Conservation (phyloP, 2,797 vertebrate genomes). For the Pogonophryne albipinna region DNA sequence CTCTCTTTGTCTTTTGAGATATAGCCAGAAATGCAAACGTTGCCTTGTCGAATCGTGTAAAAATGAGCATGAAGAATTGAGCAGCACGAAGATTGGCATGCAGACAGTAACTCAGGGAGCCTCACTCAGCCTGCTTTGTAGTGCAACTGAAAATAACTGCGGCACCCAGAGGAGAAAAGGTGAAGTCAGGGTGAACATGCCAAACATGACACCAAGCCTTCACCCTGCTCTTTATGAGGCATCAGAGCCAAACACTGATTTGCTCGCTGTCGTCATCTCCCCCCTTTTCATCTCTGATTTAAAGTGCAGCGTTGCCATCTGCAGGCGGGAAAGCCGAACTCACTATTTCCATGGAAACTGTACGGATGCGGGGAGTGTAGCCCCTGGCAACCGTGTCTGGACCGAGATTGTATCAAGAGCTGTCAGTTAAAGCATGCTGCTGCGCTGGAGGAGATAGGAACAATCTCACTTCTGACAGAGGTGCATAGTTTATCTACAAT, state of each 20-base stretch:
- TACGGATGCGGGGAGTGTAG: slow-evolving; percentile 62
- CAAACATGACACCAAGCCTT: slow-evolving; percentile 22
- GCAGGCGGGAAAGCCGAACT: slow-evolving; percentile 67
- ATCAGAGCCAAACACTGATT: neutral
- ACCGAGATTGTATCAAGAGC: slow-evolving; percentile 42
- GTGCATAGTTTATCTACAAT: slow-evolving; percentile 7
- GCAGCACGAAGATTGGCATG: slow-evolving; percentile 18
- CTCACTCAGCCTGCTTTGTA: slow-evolving; percentile 21
- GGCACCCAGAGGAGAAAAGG: slow-evolving; percentile 27
- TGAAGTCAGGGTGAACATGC: slow-evolving; percentile 15
- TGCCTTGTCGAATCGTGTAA: neutral
- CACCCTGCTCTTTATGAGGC: slow-evolving; percentile 3
- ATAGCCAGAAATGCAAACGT: neutral
- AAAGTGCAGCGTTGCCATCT: slow-evolving; percentile 78
- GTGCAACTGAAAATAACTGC: slow-evolving; percentile 2
- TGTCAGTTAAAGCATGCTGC: slow-evolving; percentile 61
- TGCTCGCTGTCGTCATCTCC: neutral
- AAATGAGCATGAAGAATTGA: slow-evolving; percentile 5
- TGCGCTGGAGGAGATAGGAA: slow-evolving; percentile 21
- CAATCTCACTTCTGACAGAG: neutral
- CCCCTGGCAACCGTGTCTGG: slow-evolving; percentile 77
- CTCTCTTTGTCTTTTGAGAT: neutral
- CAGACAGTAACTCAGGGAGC: slow-evolving; percentile 9
- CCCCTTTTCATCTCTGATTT: slow-evolving; percentile 1
- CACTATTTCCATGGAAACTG: slow-evolving; percentile 84